These are phyloP conservation scores for Gymnothorax reevesii DNA, from an alignment of 2,797 vertebrate species.

Conservation along the genomic window DNA sequence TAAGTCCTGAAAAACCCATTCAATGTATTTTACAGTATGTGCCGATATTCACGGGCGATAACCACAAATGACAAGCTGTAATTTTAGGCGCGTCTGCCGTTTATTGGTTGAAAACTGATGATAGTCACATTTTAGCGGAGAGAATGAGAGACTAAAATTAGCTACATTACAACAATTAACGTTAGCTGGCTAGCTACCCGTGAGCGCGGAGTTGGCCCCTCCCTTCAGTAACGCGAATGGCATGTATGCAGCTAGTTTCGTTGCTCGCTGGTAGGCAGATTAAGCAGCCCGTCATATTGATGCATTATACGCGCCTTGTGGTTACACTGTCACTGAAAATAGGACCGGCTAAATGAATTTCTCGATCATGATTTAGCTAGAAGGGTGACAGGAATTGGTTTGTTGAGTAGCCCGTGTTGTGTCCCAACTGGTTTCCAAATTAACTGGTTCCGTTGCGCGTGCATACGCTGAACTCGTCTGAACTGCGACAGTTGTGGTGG, in stretches of 20 bases:
- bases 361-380: no score
- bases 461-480: no score
- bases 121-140: background rate
- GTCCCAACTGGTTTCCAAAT: no score
- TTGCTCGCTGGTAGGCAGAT: no score
- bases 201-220: background rate
- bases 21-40: background rate
- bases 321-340: no score
- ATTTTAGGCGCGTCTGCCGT: background rate
- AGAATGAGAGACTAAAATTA: background rate
- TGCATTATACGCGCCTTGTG: no score
- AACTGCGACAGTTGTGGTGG: no score
- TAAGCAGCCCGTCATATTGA: no score
- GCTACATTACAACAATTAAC: background rate
- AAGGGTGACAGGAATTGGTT: no score
- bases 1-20: constrained; percentile 14
- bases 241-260: background rate
- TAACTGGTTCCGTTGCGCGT: no score
- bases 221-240: background rate
- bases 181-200: background rate
- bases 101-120: background rate
- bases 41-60: background rate
- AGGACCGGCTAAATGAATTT: no score
- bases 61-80: background rate
- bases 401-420: no score